These are phyloP conservation scores for Thysanoteuthis rhombus DNA, from an alignment of 2,888 invertebrate genomes.

Conservation along the genomic window DNA sequence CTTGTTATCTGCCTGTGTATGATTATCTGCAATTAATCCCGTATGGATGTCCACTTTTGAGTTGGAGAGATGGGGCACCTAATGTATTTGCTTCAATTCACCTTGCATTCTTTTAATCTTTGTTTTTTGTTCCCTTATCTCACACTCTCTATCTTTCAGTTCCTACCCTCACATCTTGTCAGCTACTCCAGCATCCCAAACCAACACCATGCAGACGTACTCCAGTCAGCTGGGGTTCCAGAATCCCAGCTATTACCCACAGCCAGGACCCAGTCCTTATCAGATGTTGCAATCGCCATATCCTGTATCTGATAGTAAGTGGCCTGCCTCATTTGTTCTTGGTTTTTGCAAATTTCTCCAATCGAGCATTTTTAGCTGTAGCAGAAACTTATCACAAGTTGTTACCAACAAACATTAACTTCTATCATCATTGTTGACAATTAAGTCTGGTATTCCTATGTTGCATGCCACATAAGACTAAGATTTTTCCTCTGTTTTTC, in stretches of 20 bases:
- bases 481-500: too few species aligned
- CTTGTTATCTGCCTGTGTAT: background rate
- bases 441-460: too few species aligned
- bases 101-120: background rate
- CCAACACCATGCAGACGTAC: slow-evolving; percentile 32
- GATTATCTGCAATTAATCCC: background rate
- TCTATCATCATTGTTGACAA: background rate
- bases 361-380: background rate
- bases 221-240: slow-evolving; percentile 31
- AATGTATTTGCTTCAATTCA: background rate
- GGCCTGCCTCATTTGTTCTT: background rate
- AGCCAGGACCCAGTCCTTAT: slow-evolving; percentile 29
- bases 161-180: slow-evolving; percentile 24
- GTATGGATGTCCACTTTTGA: background rate
- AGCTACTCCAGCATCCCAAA: slow-evolving; percentile 13
- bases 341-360: background rate
- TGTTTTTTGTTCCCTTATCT: background rate
- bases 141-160: background rate
- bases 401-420: background rate
- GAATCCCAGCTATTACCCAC: slow-evolving; percentile 27
- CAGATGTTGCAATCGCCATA: slow-evolving; percentile 26
- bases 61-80: too few species aligned
- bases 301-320: slow-evolving; percentile 31
- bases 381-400: background rate
- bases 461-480: too few species aligned